These are phyloP conservation scores for Hypomesus transpacificus DNA, from an alignment of 2,113 vertebrate species.

Conservation along the genomic window DNA sequence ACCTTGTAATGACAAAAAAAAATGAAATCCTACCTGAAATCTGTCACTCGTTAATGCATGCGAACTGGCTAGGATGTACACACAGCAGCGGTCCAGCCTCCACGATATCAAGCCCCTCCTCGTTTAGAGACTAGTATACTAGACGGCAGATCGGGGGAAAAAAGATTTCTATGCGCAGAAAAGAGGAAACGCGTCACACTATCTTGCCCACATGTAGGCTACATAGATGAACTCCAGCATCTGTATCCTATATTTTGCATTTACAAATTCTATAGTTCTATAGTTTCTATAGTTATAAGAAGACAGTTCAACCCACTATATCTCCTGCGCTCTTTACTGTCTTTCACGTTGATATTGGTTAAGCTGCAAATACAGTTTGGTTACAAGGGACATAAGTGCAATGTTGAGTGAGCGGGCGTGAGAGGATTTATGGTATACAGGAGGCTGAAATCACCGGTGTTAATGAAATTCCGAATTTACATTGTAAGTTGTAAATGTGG, in stretches of 20 bases:
- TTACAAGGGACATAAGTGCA: too few relatives aligned
- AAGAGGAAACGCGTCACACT: conserved; percentile 60
- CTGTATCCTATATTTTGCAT: too few relatives aligned
- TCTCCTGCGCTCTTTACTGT: too few relatives aligned
- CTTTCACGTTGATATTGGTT: too few relatives aligned
- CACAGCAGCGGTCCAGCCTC: conserved; percentile 51
- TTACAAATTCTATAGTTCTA: too few relatives aligned
- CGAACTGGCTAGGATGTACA: conserved; percentile 63
- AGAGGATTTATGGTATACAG: neutral
- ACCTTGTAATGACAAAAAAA: conserved; percentile 4
- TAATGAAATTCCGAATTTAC: too few relatives aligned
- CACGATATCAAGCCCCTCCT: conserved; percentile 71
- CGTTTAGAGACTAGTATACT: conserved; percentile 52
- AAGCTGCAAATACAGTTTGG: too few relatives aligned
- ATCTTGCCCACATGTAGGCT: conserved; percentile 16
- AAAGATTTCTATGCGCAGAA: conserved; percentile 49
- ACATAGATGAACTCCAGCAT: neutral
- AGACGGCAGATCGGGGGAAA: conserved; percentile 46
- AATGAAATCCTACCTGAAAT: conserved; percentile 67
- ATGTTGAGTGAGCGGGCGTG: conserved; percentile 25
- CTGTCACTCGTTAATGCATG: conserved; percentile 61
- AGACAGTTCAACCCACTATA: too few relatives aligned
- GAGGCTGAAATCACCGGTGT: too few relatives aligned
- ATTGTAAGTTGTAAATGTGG: too few relatives aligned
- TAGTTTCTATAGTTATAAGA: too few relatives aligned